phyloP scores from a whole-genome alignment of 2,888 invertebrate species.

The Torymus tubicola region DNA sequence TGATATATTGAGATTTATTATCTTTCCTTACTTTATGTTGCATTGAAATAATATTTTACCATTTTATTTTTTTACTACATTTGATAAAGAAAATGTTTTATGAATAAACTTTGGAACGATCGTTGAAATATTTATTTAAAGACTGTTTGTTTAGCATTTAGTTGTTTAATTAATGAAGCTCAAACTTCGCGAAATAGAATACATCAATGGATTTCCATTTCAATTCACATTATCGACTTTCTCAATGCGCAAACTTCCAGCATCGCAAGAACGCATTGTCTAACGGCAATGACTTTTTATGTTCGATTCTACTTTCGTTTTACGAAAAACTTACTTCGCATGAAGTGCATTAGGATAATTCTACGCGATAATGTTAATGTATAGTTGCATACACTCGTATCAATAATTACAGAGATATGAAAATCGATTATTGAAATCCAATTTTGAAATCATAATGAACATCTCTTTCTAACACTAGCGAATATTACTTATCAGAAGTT shows the following conservation, averaged over 20 bases:
- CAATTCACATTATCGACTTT: conserved; percentile 51
- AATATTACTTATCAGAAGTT: too few species aligned
- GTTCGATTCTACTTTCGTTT: conserved; percentile 8
- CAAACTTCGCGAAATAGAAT: conserved; percentile 34
- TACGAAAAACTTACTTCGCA: conserved; percentile 22
- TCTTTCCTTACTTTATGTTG: too few species aligned
- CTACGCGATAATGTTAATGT: conserved; percentile 30
- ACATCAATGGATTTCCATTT: conserved; percentile 50
- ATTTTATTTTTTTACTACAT: too few species aligned
- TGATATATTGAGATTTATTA: too few species aligned
- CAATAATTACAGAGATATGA: conserved; percentile 11
- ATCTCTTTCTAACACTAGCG: background rate
- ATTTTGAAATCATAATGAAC: background rate
- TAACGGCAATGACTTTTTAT: conserved; percentile 44
- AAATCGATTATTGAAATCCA: conserved; percentile 1
- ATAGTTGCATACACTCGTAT: background rate
- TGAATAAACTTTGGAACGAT: too few species aligned
- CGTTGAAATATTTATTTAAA: too few species aligned
- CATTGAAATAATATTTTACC: too few species aligned
- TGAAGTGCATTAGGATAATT: conserved; percentile 45
- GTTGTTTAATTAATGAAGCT: conserved; percentile 51
- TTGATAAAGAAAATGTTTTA: too few species aligned
- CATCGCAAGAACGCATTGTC: background rate
- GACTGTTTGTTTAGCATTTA: background rate
- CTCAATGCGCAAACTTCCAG: conserved; percentile 28